Base-by-base conservation (phyloP, 1,140 invertebrate species). In the Nomia melanderi region DNA sequence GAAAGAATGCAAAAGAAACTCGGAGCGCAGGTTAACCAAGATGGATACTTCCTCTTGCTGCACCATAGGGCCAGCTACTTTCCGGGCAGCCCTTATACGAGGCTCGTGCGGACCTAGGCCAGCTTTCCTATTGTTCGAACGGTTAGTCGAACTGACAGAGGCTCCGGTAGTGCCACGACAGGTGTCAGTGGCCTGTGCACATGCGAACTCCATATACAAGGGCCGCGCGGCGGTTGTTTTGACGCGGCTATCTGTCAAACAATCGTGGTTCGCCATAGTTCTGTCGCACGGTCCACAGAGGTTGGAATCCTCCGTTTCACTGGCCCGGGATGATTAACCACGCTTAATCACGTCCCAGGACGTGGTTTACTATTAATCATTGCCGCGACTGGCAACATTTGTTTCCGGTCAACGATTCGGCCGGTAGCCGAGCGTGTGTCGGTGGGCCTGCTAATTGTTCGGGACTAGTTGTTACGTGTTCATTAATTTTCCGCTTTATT, bases 201-300 rank as follows among this genome's bases (percentile, higher is more conserved):
- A 65, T 69, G 78, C 71, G 77, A 39, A 83, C 62, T 76, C 57
- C 69, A 74, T 59, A 54, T 80, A 77, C 73, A 59, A 59, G 73
- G 73, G 20, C 39, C 64, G 56, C 59, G 78, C 44, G 54, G 59
- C 36, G 59, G 72, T 80, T 77, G 79, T 85, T 85, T 85, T 84
- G 82, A 85, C 82, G 75, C 70, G 82, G 75, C 79, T 81, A 85
- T 85, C 82, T 77, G 79, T 85, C 83, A 85, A 80, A 66, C 73
- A 76, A 84, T 85, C 83, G 82, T 66, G 82, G 82, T 72, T 78
- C 65, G 70, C 75, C 83, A 39, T 84, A 80, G 75, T 74, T 83
- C 79, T 75, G 80, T 81, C 79, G 75, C 60, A 64, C 29, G 63
- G 60, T 47, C 56, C 72, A 25, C 72, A 25, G n/a, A 65, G 64